Conservation (phyloP, 2,888 invertebrate species). For the Congeria kusceri region DNA sequence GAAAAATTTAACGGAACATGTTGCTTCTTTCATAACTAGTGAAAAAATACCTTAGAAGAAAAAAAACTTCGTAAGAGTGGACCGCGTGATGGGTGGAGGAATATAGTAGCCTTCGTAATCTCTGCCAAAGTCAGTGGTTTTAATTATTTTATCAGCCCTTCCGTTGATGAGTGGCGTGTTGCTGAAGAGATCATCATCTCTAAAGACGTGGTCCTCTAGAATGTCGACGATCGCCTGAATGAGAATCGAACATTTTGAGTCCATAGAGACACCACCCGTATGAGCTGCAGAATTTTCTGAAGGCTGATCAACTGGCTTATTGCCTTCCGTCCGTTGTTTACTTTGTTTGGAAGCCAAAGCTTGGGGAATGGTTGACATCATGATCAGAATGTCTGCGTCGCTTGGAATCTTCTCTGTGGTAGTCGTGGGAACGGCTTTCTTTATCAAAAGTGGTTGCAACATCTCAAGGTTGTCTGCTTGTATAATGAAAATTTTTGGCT, state of each 20-base stretch:
- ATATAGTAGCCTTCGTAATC: neutral
- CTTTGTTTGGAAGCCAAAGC: neutral
- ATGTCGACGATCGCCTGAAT: neutral
- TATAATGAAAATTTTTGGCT: neutral
- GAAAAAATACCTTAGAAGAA: neutral
- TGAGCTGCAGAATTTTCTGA: neutral
- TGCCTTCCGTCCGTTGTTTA: too few species aligned
- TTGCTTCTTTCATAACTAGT: too few species aligned
- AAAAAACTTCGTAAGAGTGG: slow-evolving; percentile 1
- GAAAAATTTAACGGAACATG: too few species aligned
- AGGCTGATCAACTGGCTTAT: neutral
- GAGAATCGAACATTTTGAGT: neutral
- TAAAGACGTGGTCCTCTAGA: neutral
- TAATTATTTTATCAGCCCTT: neutral
- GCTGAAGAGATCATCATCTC: neutral
- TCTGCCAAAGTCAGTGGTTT: neutral
- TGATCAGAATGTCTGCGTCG: neutral
- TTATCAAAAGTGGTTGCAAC: neutral
- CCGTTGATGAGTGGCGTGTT: neutral
- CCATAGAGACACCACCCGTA: neutral
- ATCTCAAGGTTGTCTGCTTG: slow-evolving; percentile 1
- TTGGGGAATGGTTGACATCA: slow-evolving; percentile 3
- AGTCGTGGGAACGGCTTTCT: neutral
- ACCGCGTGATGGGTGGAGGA: neutral
- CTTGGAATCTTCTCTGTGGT: neutral